Conservation (phyloP, 2,113 vertebrate species). For the Sceloporus tristichus region DNA sequence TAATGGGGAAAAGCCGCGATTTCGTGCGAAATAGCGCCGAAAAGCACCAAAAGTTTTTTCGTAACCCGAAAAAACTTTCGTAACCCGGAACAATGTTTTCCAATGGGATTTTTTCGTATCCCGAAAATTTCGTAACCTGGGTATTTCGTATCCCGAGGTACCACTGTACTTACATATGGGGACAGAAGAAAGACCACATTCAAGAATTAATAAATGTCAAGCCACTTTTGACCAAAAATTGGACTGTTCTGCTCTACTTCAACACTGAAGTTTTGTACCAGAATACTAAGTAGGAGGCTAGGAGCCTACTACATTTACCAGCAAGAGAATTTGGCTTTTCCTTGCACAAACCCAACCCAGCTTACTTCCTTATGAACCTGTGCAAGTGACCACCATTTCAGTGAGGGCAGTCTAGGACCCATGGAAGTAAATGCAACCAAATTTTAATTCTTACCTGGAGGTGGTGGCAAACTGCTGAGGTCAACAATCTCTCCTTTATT, state of each 20-base stretch:
- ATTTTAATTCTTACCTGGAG: slow-evolving; percentile 80
- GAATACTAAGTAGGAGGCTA: neutral
- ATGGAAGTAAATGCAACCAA: neutral
- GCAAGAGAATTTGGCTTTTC: neutral
- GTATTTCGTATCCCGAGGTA: no score
- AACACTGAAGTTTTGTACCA: neutral
- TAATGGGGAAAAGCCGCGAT: no score
- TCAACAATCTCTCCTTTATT: slow-evolving; percentile 80
- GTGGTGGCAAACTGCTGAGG: slow-evolving; percentile 81
- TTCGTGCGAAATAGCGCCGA: no score
- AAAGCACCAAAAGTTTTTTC: no score
- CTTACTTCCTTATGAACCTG: neutral
- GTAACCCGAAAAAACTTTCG: no score
- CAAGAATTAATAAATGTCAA: neutral
- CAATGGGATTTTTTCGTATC: no score
- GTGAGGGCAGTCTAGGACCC: neutral
- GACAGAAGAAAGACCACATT: neutral
- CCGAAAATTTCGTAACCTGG: no score
- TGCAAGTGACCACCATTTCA: neutral
- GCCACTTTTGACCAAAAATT: neutral
- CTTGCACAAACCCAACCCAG: neutral
- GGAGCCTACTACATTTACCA: neutral
- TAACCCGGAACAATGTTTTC: no score
- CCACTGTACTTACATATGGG: neutral
- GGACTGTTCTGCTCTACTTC: neutral